A percentile compares a stretch with the other conserved stretches of the same genome.
These are phyloP conservation scores for Thunnus albacares DNA, from an alignment of 2,797 vertebrate species.

Conservation along the genomic window DNA sequence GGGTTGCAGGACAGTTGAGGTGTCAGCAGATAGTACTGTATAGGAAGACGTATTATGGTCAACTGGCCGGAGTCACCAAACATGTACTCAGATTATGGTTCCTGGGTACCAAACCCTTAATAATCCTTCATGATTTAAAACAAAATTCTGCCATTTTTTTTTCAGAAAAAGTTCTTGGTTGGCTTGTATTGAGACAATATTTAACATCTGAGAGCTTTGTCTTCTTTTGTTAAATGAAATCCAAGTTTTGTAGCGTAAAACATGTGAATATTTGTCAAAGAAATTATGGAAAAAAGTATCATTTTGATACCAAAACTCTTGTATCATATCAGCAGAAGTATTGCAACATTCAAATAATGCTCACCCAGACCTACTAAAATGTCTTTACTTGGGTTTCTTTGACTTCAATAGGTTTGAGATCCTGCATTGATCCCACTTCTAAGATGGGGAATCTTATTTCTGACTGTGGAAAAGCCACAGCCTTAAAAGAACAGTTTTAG, in stretches of 20 bases:
- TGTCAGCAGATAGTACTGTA: slow-evolving; percentile 18
- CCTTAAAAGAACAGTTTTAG: no score
- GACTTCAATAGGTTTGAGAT: neutral
- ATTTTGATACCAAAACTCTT: neutral
- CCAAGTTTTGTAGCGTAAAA: neutral
- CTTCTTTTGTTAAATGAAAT: neutral
- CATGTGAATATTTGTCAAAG: neutral
- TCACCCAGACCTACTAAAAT: no score
- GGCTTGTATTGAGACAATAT: neutral
- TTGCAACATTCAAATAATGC: neutral
- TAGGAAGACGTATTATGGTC: no score
- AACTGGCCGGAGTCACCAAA: neutral
- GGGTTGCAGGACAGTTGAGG: slow-evolving; percentile 10
- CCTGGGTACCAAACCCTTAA: neutral
- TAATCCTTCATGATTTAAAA: neutral
- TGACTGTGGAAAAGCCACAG: no score
- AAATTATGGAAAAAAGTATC: neutral
- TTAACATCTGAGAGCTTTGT: neutral
- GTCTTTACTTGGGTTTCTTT: neutral
- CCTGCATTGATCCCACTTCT: neutral
- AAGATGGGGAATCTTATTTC: neutral
- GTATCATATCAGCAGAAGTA: neutral
- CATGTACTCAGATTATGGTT: neutral
- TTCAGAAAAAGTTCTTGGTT: neutral
- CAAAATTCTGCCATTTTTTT: neutral